A percentile compares a stretch with the other conserved stretches of the same genome.
Evolutionary conservation across 1,140 invertebrate species (phyloP).

Genomic region (Apis florea): DNA sequence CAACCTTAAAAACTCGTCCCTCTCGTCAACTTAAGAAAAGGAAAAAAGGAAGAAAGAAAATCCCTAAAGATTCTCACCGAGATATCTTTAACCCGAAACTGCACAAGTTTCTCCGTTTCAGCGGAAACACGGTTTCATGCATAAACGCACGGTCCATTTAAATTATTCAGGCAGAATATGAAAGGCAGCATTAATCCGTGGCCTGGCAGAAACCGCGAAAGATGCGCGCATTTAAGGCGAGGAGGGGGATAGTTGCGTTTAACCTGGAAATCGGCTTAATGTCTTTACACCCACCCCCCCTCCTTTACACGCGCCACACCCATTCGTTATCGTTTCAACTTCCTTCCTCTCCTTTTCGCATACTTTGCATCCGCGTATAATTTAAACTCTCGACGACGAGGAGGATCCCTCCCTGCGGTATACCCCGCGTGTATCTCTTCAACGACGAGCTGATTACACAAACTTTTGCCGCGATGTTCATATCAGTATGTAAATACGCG

Average conservation of each 20-base stretch:
- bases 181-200: constrained; percentile 34
- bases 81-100: not conserved
- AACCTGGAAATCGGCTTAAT: constrained; percentile 57
- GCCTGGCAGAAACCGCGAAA: not conserved
- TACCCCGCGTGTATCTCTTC: not conserved
- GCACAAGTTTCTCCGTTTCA: not conserved
- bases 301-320: not conserved
- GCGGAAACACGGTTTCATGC: not conserved
- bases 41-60: no score
- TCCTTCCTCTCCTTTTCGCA: constrained; percentile 3
- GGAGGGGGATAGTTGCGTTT: constrained; percentile 33
- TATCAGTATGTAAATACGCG: constrained; percentile 59
- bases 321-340: constrained; percentile 31
- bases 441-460: constrained; percentile 41
- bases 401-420: no score
- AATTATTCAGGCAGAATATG: constrained; percentile 55
- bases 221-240: constrained; percentile 32
- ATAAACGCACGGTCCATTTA: constrained; percentile 14
- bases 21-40: no score
- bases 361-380: constrained; percentile 37
- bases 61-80: not conserved
- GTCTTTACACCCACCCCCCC: constrained; percentile 18
- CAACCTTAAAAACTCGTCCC: no score
- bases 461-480: constrained; percentile 49
- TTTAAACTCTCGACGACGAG: constrained; percentile 1